Conservation (phyloP, 2,888 invertebrate genomes). For the Tricholauxania praeusta region DNA sequence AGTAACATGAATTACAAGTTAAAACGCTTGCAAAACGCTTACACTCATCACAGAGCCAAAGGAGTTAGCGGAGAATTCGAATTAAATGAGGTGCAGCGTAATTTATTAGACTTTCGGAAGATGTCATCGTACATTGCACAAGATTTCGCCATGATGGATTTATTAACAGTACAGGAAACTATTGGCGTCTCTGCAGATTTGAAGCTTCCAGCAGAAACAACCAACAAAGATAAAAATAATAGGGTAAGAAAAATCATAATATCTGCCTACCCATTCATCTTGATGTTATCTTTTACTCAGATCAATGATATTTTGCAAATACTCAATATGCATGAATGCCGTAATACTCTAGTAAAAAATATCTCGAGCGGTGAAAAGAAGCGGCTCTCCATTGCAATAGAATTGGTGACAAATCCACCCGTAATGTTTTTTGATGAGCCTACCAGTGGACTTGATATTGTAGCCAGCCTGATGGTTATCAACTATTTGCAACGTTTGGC, state of each 20-base stretch:
- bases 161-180: conserved; percentile 86
- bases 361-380: conserved; percentile 93
- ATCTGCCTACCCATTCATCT: background rate
- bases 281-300: conserved; percentile 67
- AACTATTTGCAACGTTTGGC: conserved; percentile 83
- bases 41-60: conserved; percentile 48
- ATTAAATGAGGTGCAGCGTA: conserved; percentile 77
- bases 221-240: conserved; percentile 73
- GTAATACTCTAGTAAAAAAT: conserved; percentile 75
- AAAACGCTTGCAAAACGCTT: conserved; percentile 4
- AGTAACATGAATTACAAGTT: conserved; percentile 43
- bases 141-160: conserved; percentile 81
- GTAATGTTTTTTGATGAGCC: conserved; percentile 96
- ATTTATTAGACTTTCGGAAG: conserved; percentile 74
- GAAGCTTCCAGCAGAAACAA: conserved; percentile 78
- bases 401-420: conserved; percentile 90
- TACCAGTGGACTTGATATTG: conserved; percentile 86
- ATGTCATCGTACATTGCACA: conserved; percentile 86
- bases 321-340: conserved; percentile 76
- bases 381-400: conserved; percentile 88
- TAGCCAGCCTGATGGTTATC: conserved; percentile 85
- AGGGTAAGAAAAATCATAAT: conserved; percentile 71
- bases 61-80: conserved; percentile 74
- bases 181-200: conserved; percentile 86
- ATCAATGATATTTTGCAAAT: conserved; percentile 82